A percentile compares a stretch with the other conserved stretches of the same genome.
Evolutionary conservation across 1,140 invertebrate species (phyloP).

Genomic region (Cherax quadricarinatus): DNA sequence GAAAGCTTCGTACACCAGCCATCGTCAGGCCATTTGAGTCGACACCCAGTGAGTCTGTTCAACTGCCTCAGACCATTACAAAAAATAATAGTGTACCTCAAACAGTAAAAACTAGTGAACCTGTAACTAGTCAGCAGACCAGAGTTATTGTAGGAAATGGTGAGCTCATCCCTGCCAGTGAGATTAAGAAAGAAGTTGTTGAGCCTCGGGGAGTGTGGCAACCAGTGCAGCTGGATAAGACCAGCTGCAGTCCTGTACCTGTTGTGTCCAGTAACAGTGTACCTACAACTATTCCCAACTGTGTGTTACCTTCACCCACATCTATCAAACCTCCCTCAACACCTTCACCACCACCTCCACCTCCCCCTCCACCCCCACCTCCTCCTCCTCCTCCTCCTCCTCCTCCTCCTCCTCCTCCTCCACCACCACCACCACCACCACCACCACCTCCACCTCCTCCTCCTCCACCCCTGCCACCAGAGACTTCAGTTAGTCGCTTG

Average conservation of each 20-base stretch:
- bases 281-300: constrained; percentile 30
- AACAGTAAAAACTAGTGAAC: constrained; percentile 39
- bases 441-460: constrained; percentile 50
- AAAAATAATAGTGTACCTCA: constrained; percentile 40
- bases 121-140: constrained; percentile 25
- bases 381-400: constrained; percentile 1
- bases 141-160: constrained; percentile 49
- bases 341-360: constrained; percentile 46
- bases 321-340: constrained; percentile 32
- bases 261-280: background rate
- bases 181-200: constrained; percentile 48
- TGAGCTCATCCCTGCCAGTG: constrained; percentile 28
- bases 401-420: constrained; percentile 42
- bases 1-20: constrained; percentile 56
- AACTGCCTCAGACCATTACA: constrained; percentile 24
- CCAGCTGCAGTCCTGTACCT: constrained; percentile 23
- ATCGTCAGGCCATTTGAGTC: constrained; percentile 63
- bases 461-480: constrained; percentile 40
- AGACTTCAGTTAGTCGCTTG: constrained; percentile 49
- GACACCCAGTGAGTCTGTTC: constrained; percentile 44
- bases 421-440: constrained; percentile 35
- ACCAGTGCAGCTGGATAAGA: constrained; percentile 53
- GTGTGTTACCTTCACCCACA: constrained; percentile 10
- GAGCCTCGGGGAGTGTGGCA: constrained; percentile 44
- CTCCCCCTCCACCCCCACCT: constrained; percentile 26